phyloP scores from a whole-genome alignment of 2,797 vertebrate species.

The Sphenodon punctatus region DNA sequence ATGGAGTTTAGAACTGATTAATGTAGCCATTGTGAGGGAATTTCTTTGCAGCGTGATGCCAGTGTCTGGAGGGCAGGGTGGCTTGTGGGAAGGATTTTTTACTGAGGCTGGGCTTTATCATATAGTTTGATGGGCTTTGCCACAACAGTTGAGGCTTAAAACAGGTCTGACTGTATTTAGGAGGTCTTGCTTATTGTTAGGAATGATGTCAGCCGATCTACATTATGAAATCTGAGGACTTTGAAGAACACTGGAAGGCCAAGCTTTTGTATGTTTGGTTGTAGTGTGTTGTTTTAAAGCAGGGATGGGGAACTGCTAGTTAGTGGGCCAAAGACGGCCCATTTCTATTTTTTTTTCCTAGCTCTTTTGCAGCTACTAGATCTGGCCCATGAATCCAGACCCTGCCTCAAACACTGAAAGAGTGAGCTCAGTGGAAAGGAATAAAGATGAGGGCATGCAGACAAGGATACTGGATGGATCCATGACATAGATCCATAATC shows the following conservation, averaged over 20 bases:
- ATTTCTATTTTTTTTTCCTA: too few relatives aligned
- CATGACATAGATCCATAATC: too few relatives aligned
- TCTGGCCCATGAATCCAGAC: too few relatives aligned
- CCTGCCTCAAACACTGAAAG: too few relatives aligned
- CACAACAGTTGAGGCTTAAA: background rate
- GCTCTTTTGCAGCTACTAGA: too few relatives aligned
- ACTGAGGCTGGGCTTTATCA: background rate
- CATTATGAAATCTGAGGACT: background rate
- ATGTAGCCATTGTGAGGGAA: background rate
- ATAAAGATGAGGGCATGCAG: too few relatives aligned
- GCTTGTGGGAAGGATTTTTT: background rate
- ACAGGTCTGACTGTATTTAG: background rate
- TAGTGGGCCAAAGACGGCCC: too few relatives aligned
- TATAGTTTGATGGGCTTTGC: background rate
- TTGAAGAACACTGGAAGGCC: background rate
- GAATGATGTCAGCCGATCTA: background rate
- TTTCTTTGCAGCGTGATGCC: background rate
- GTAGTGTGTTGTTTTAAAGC: too few relatives aligned
- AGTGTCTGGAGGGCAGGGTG: background rate
- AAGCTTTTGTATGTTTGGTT: background rate
- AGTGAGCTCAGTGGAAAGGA: too few relatives aligned
- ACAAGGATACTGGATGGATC: too few relatives aligned
- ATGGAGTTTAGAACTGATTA: too few relatives aligned
- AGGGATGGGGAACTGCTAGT: too few relatives aligned
- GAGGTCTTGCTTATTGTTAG: background rate